Evolutionary conservation across 1,140 invertebrate genomes (phyloP).

Genomic region (Papilio polyxenes): DNA sequence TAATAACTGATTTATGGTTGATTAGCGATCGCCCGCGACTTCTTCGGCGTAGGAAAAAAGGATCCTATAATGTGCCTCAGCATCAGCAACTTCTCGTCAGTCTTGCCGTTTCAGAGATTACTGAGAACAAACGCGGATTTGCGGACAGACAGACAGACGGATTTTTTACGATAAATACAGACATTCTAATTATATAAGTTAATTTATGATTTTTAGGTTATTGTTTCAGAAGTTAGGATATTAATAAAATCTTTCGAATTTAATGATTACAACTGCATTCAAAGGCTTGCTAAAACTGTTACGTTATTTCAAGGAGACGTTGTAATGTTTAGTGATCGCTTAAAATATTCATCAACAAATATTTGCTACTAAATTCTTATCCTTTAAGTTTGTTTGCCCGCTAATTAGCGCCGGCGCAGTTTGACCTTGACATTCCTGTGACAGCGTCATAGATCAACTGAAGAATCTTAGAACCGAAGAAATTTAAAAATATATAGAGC

Average conservation of each 20-base stretch:
- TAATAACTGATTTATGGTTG: background rate
- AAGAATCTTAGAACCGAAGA: too few species aligned
- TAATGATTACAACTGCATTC: too few species aligned
- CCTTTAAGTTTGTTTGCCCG: constrained; percentile 27
- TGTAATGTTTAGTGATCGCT: constrained; percentile 5
- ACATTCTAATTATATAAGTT: too few species aligned
- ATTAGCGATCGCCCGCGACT: background rate
- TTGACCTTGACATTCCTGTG: constrained; percentile 30
- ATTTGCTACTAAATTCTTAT: constrained; percentile 25
- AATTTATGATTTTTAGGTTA: too few species aligned
- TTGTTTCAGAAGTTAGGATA: too few species aligned
- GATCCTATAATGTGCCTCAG: background rate
- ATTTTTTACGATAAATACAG: too few species aligned
- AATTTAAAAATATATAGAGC: background rate
- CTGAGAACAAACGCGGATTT: too few species aligned
- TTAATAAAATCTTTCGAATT: background rate
- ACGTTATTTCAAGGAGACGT: background rate
- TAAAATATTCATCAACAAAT: constrained; percentile 14
- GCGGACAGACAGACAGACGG: too few species aligned
- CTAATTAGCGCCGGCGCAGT: constrained; percentile 10
- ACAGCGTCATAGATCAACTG: constrained; percentile 6
- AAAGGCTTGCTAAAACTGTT: too few species aligned
- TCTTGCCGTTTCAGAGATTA: background rate
- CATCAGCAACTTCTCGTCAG: background rate
- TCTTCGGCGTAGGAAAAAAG: background rate